A percentile compares a stretch with the other conserved stretches of the same genome.
phyloP scores from a whole-genome alignment of 2,797 vertebrate genomes.

The Manis javanica region DNA sequence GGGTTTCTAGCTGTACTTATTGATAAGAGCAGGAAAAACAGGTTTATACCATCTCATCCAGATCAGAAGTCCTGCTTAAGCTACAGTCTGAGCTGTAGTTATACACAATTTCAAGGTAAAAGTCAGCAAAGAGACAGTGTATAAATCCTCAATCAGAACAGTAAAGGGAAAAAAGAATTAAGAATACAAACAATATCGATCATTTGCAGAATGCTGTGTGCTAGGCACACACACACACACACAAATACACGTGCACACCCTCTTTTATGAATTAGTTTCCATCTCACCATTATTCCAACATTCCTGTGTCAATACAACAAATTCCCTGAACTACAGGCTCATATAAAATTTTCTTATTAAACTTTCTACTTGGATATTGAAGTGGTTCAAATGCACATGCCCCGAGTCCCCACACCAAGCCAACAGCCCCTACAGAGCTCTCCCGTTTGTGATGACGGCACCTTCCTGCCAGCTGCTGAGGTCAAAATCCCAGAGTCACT shows the following conservation, averaged over 20 bases:
- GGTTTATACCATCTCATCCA: too few species aligned
- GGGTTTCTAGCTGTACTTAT: not conserved
- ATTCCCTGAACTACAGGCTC: not conserved
- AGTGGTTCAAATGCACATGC: too few species aligned
- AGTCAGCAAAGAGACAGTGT: not conserved
- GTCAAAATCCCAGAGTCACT: not conserved
- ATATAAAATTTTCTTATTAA: not conserved
- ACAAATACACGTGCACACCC: not conserved
- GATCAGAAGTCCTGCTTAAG: not conserved
- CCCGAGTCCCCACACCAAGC: not conserved
- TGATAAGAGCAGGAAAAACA: not conserved
- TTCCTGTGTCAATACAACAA: not conserved
- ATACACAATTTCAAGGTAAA: not conserved
- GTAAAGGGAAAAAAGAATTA: not conserved
- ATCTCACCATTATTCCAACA: not conserved
- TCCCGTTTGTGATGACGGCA: too few species aligned
- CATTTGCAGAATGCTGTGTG: fast-evolving
- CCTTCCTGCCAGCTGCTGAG: not conserved
- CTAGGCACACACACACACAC: not conserved
- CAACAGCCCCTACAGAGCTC: not conserved
- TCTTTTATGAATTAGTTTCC: too few species aligned
- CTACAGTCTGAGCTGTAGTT: not conserved
- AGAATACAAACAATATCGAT: not conserved
- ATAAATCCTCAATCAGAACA: not conserved
- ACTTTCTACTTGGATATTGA: not conserved